Percentiles rank a stretch among this genome's conserved stretches.
These are phyloP conservation scores for Centropus unirufus DNA, from an alignment of 2,113 vertebrate species.

Conservation along the genomic window DNA sequence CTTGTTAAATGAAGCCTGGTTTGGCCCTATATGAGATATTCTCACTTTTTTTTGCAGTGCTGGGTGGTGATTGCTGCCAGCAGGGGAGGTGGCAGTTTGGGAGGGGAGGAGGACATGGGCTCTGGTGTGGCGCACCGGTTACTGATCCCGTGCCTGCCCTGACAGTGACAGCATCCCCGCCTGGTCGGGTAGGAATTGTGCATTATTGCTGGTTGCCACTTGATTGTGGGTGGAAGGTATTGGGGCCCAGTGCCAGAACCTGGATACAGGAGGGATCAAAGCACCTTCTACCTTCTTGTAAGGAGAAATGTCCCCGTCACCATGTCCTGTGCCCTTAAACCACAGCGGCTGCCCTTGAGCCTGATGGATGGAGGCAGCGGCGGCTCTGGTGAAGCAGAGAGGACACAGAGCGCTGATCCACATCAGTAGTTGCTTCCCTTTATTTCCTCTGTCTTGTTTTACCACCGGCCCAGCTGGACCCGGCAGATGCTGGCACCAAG, in stretches of 20 bases:
- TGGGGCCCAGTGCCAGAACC: fast-evolving
- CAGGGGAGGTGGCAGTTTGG: background rate
- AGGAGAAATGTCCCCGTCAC: fast-evolving
- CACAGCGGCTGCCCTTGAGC: background rate
- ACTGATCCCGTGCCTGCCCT: fast-evolving
- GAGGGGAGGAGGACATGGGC: background rate
- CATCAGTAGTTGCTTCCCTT: background rate
- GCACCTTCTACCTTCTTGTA: background rate
- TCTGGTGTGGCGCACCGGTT: fast-evolving
- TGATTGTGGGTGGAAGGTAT: fast-evolving
- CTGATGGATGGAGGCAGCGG: background rate
- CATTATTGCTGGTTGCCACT: fast-evolving
- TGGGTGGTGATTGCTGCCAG: background rate
- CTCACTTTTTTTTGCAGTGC: fast-evolving
- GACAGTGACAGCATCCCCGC: fast-evolving
- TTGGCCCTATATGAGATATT: fast-evolving
- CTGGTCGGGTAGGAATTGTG: fast-evolving
- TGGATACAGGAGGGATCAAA: background rate
- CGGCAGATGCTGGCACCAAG: fast-evolving
- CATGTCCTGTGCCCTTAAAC: background rate
- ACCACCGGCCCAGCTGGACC: fast-evolving
- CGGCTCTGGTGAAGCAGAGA: background rate
- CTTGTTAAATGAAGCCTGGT: background rate
- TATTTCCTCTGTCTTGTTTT: fast-evolving
- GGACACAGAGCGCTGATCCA: background rate